Base-by-base conservation (phyloP, 2,888 invertebrate genomes). In the Pilophorus perplexus region DNA sequence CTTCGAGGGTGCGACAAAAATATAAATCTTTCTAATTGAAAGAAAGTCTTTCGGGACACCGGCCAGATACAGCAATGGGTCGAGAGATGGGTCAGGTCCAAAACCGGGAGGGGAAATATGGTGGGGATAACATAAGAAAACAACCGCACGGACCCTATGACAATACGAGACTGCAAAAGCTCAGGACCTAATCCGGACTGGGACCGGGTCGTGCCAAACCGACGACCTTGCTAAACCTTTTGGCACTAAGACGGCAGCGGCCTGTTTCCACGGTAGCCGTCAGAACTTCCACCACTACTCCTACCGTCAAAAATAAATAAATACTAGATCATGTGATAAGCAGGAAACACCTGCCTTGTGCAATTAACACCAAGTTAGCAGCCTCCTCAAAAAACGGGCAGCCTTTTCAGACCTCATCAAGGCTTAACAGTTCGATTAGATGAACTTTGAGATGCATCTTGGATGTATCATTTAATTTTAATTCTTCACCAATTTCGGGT, bases 121-220 rank as follows among this genome's bases (percentile, higher is more conserved):
- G 44, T 42, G 25, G 22, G 52, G 66, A 46, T n/a, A n/a, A n/a
- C n/a, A n/a, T n/a, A n/a, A n/a, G n/a, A n/a, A n/a, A n/a, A n/a
- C n/a, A 66, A 44, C 66, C 66, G 66, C 42, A 66, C 66, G 23
- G 44, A 46, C 22, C 28, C 66, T 66, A 48, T 48, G 57, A 66
- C 66, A 66, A 66, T 66, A 59, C 55, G 38, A 42, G 66, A 66
- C 66, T 66, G 66, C 66, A 66, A 66, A 66, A 66, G 37, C 50
- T 33, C 37, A 52, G 48, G 57, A 16, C 66, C 66, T 57, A 66
- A 66, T 66, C 57, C 66, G 66, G 57, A 23, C 27, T 44, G 33
- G 40, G 66, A 28, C 57, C 38, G 40, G 40, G 38, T 38, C 50
- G 66, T 57, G 66, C 66, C 66, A 66, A 66, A 66, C 50, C 33